phyloP scores from a whole-genome alignment of 1,140 invertebrate genomes.

The Drosophila elegans region DNA sequence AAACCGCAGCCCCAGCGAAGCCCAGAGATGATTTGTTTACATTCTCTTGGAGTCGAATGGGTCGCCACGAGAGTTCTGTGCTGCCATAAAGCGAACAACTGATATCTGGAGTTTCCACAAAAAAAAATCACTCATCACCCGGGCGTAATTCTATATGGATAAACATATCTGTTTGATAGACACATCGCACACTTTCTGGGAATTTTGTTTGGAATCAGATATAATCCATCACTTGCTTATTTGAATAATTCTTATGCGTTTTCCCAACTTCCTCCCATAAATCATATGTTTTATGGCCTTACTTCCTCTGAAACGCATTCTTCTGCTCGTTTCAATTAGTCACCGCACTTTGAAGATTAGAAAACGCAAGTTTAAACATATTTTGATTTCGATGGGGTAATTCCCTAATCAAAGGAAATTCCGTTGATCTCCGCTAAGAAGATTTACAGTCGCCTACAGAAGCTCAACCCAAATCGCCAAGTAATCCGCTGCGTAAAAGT shows the following conservation, averaged over 20 bases:
- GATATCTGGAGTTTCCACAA: constrained; percentile 22
- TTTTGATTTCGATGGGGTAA: constrained; percentile 23
- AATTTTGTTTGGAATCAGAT: constrained; percentile 29
- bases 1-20: constrained; percentile 23
- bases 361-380: constrained; percentile 24
- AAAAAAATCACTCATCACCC: constrained; percentile 32
- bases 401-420: constrained; percentile 28
- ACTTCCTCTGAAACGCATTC: constrained; percentile 22
- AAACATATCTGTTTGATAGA: constrained; percentile 31
- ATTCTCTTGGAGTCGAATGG: constrained; percentile 16
- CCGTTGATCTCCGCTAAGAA: constrained; percentile 41
- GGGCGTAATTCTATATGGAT: constrained; percentile 27
- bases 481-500: constrained; percentile 46
- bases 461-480: constrained; percentile 23
- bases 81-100: constrained; percentile 5
- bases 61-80: constrained; percentile 25
- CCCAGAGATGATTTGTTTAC: constrained; percentile 44
- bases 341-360: constrained; percentile 42
- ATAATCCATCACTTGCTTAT: constrained; percentile 45
- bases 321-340: constrained; percentile 34
- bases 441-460: constrained; percentile 37
- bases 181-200: constrained; percentile 29
- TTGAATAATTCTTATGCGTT: constrained; percentile 31
- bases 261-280: constrained; percentile 39
- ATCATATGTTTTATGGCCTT: constrained; percentile 24